phyloP scores from a whole-genome alignment of 2,888 invertebrate genomes.

The Eustalomyia histrio region DNA sequence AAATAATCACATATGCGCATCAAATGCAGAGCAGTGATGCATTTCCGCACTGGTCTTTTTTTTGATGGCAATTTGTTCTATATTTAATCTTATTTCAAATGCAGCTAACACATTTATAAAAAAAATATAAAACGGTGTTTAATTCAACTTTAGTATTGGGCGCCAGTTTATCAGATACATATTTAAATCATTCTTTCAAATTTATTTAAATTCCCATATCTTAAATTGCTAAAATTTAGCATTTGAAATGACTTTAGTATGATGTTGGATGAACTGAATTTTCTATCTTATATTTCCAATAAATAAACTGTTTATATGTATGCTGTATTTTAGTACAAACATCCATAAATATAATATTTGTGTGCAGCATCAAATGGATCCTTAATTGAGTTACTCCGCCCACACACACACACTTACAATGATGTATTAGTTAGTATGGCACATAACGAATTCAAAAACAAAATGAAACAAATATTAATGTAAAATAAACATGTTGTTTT shows the following conservation, averaged over 20 bases:
- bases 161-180: no score
- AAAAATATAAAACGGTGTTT: no score
- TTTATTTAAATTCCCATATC: no score
- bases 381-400: slow-evolving; percentile 80
- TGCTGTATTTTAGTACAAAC: slow-evolving; percentile 58
- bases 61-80: no score
- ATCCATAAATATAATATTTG: slow-evolving; percentile 66
- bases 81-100: no score
- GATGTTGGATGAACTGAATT: slow-evolving; percentile 1
- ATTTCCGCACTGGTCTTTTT: no score
- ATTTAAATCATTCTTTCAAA: no score
- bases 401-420: slow-evolving; percentile 68
- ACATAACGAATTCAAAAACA: slow-evolving; percentile 40
- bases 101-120: no score
- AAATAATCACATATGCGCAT: no score
- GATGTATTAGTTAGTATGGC: neutral
- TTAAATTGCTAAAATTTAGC: neutral
- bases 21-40: no score
- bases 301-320: slow-evolving; percentile 66
- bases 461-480: slow-evolving; percentile 53
- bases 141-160: no score
- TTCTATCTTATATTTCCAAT: slow-evolving; percentile 63
- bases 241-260: neutral
- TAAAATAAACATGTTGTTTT: slow-evolving; percentile 57
- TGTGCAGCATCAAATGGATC: slow-evolving; percentile 79